Conservation (phyloP, 2,888 invertebrate genomes). For the Anticlea derivata region DNA sequence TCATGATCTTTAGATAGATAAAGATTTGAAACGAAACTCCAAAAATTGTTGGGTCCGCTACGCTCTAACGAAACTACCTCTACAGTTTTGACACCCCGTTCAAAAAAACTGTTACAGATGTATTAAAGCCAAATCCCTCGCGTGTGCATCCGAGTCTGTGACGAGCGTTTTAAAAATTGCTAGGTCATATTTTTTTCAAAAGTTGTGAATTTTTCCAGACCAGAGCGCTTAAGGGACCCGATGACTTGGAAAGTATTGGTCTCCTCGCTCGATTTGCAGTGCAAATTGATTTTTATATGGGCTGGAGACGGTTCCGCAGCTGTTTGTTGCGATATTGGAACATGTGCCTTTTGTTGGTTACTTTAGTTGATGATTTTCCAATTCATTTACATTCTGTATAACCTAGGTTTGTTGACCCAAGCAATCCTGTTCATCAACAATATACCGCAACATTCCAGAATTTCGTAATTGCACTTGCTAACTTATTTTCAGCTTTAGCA, state of each 20-base stretch:
- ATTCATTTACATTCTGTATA: slow-evolving; percentile 6
- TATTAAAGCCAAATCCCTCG: slow-evolving; percentile 40
- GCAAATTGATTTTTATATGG: slow-evolving; percentile 79
- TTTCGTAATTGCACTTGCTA: too few species aligned
- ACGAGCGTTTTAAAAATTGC: slow-evolving; percentile 47
- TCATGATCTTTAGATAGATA: too few species aligned
- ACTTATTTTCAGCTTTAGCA: too few species aligned
- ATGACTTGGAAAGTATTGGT: slow-evolving; percentile 80
- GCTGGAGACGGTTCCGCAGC: slow-evolving; percentile 42
- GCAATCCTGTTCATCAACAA: too few species aligned
- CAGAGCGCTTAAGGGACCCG: slow-evolving; percentile 65
- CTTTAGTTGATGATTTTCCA: slow-evolving; percentile 7
- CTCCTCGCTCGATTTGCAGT: slow-evolving; percentile 77
- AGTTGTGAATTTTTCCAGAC: slow-evolving; percentile 72
- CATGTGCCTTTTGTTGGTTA: slow-evolving; percentile 11
- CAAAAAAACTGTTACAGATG: slow-evolving; percentile 29
- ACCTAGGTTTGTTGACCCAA: slow-evolving; percentile 11
- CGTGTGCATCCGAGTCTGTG: slow-evolving; percentile 30
- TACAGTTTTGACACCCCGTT: slow-evolving; percentile 8
- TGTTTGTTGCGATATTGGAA: slow-evolving; percentile 38
- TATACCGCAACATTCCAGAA: too few species aligned
- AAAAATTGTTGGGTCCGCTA: too few species aligned
- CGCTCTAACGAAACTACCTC: too few species aligned
- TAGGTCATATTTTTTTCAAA: slow-evolving; percentile 53
- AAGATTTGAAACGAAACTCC: too few species aligned